Base-by-base conservation (phyloP, 2,888 invertebrate genomes). In the Scaeva pyrastri region DNA sequence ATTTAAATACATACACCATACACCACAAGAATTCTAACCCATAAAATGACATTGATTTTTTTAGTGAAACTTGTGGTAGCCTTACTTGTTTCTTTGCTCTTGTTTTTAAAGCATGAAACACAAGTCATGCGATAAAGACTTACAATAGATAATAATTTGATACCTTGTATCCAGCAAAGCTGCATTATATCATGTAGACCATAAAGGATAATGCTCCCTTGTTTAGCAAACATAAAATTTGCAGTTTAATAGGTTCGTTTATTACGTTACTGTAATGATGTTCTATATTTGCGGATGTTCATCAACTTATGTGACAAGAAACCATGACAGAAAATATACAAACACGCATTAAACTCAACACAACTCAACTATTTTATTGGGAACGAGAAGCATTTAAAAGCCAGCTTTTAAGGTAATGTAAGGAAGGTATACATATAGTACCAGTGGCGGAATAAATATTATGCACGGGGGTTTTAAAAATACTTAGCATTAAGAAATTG, bases 121-220 rank as follows among this genome's bases (percentile, higher is more conserved):
- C 72, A 85, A 85, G 80, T 85, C 80, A 62, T 62, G 68, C 85
- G 72, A 70, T n/a, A 73, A 85, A 66, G 7, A 31, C 10, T 6
- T 31, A 16, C 16, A n/a, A 16, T n/a, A 36, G 7, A 23, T 1
- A n/a, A 14, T 26, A 11, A 41, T 41, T 6, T 19, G 2, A 31
- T 21, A 60, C 21, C 60, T 41, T 19, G 21, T 2, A 43, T 23
- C 16, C 62, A n/a, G 21, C 60, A 64, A 7, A 64, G n/a, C 5
- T 26, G 16, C 45, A 64, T 45, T 64, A 14, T 48, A 10, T 16
- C 48, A 8, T 19, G 19, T 16, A 19, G 39, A 60, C 7, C 19
- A 7, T 16, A 36, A 31, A 66, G 66, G 66, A 66, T 66, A 66
- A 66, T 66, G 66, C 31, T 48, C 66, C 31, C 43, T 45, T 19